Base-by-base conservation (phyloP, 2,888 invertebrate species). In the Mesopsocus fuscifrons region DNA sequence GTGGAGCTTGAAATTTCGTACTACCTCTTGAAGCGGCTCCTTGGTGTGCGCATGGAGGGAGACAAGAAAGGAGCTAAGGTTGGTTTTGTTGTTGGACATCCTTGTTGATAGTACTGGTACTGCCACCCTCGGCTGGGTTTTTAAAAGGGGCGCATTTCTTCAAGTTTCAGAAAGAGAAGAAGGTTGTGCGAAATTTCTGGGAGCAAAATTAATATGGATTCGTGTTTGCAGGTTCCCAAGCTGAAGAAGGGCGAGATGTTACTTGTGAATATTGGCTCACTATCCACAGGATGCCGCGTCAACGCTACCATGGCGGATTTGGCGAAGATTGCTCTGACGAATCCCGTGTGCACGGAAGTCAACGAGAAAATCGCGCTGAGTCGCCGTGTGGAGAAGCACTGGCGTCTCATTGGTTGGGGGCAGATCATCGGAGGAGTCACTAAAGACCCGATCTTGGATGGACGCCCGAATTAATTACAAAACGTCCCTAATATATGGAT, bases 341-440 rank as follows among this genome's bases (percentile, higher is more conserved):
- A 85, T 63, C 98, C 98, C 2, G 98, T 98, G 4, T 99, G 98
- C 63, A 98, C 98, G 8, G 97, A 98, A 65, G 79, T 88, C 47
- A 92, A 92, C 42, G 98, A 99, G 63, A 99, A 98, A 62, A 97
- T 98, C 54, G 98, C 98, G n/a, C 72, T 98, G 38, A 95, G 94
- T 60, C 75, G 98, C 59, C 77, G 97, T 65, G 92, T 99, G 33
- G 98, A 98, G 57, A 97, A 97, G 62, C 97, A 99, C 70, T 98
- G 98, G 98, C 82, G 84, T 63, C 77, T 98, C 59, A 99, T 98
- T 60, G 98, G 98, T 53, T 98, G 98, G 98, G 98, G 97, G 53
- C 91, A 95, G 64, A 99, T 98, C 64, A 79, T 91, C 63, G 85
- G 92, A 59, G 98, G 98, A 52, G 83, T 85, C 59, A 92, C 91